A percentile compares a stretch with the other conserved stretches of the same genome.
Evolutionary conservation across 2,888 invertebrate species (phyloP).

Genomic region (Dolichopus griseipennis): DNA sequence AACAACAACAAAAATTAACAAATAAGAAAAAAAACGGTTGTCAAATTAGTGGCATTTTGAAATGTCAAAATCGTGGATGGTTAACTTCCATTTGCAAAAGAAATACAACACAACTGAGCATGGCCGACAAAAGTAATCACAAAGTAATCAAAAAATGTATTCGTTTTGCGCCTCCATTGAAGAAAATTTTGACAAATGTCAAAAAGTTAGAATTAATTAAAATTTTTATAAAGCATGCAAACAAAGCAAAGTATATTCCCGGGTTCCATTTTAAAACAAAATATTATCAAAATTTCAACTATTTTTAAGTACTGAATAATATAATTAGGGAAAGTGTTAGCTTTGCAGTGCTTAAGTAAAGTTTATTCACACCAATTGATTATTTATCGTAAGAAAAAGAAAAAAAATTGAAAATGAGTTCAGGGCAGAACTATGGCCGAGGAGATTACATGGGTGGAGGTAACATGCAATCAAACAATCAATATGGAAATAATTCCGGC

Average conservation of each 20-base stretch:
- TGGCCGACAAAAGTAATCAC: neutral
- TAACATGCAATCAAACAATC: neutral
- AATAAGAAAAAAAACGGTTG: neutral
- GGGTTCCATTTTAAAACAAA: neutral
- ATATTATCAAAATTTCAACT: neutral
- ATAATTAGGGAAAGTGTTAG: neutral
- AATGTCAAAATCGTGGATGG: neutral
- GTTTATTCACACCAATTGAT: neutral
- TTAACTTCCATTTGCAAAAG: neutral
- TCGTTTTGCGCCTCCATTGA: neutral
- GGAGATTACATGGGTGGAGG: neutral
- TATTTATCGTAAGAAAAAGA: neutral
- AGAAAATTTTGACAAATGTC: neutral
- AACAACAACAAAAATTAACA: neutral
- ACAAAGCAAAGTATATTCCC: constrained; percentile 4
- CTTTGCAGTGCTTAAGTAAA: neutral
- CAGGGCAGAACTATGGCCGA: neutral
- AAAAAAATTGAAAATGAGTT: neutral
- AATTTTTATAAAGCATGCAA: constrained; percentile 4
- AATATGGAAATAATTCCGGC: neutral
- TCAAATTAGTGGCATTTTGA: neutral
- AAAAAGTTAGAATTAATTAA: neutral
- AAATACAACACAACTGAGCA: neutral
- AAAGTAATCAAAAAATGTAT: neutral
- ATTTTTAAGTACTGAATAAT: neutral